Conservation (phyloP, 2,888 invertebrate genomes). For the Camponotus fellah region DNA sequence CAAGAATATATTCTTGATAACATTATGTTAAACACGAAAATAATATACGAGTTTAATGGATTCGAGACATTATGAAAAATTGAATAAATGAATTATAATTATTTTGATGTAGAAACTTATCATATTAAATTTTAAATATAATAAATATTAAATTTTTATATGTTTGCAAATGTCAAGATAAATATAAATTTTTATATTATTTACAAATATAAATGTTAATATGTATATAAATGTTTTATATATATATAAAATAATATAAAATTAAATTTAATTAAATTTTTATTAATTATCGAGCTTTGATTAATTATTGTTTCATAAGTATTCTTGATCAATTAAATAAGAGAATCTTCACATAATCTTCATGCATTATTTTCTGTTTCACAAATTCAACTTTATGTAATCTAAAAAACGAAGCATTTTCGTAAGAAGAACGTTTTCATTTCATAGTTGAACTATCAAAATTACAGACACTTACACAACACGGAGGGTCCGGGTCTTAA, state of each 20-base stretch:
- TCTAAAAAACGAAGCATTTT: neutral
- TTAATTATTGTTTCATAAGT: neutral
- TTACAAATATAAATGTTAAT: too few relatives aligned
- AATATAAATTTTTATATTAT: neutral
- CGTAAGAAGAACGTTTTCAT: neutral
- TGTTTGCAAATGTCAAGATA: neutral
- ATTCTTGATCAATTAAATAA: neutral
- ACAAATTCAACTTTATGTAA: slow-evolving; percentile 9
- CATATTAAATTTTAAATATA: too few relatives aligned
- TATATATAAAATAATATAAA: too few relatives aligned
- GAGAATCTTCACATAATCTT: neutral
- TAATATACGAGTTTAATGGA: neutral
- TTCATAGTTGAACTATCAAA: slow-evolving; percentile 25
- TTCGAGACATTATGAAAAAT: neutral
- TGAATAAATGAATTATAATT: neutral
- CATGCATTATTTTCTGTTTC: neutral
- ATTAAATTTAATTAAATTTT: too few relatives aligned
- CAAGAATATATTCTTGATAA: neutral
- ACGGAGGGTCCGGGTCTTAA: neutral
- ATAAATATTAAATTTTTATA: neutral
- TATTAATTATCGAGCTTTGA: too few relatives aligned
- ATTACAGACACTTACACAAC: neutral
- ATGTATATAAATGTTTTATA: too few relatives aligned
- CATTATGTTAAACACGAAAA: neutral
- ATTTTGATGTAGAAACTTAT: neutral